Base-by-base conservation (phyloP, 2,113 vertebrate genomes). In the Malurus elegans region DNA sequence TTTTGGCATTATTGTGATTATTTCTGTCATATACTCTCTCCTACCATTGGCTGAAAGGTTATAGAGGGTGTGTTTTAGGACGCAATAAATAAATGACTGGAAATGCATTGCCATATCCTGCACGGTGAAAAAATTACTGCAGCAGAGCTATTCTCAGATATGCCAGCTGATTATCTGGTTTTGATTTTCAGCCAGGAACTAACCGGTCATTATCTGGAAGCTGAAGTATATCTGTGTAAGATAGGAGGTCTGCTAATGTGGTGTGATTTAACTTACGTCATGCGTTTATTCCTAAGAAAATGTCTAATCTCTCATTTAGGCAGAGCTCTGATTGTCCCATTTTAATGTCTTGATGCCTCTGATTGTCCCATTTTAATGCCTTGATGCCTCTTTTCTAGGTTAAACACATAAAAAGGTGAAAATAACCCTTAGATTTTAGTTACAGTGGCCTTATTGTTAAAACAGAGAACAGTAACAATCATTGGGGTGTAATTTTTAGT, bases 181-280 rank as follows among this genome's bases (percentile, higher is more conserved):
- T 90, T 90, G 69, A 82, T 90, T 92, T 88, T 93, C 75, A 86
- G 51, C 75, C 90, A 94, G 72, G 47, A 93, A 36, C 84, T 90
- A 75, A 54, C 85, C 88, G 69, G 67, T 78, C 64, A 31, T 85
- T 87, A 72, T 48, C 69, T 71, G 86, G 66, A 90, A 92, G 57
- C 73, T 85, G 8, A 87, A 85, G 42, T 72, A 4, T 76, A 51
- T 76, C 48, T 61, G 14, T 71, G 29, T 61, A 65, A 90, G 81
- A 76, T 31, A 50, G 20, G 45, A 89, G 45, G 11, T 92, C 54
- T 86, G 81, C 42, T 92, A 54, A 86, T 82, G 42, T 45, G 70
- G 24, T 45, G 50, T 29, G 31, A 86, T 97, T 90, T 91, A 70
- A 90, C 51, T 85, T 78, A 53, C 16, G 28, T 67, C 36, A 14